phyloP scores from a whole-genome alignment of 2,888 invertebrate genomes.

The Gymnocheta viridis region DNA sequence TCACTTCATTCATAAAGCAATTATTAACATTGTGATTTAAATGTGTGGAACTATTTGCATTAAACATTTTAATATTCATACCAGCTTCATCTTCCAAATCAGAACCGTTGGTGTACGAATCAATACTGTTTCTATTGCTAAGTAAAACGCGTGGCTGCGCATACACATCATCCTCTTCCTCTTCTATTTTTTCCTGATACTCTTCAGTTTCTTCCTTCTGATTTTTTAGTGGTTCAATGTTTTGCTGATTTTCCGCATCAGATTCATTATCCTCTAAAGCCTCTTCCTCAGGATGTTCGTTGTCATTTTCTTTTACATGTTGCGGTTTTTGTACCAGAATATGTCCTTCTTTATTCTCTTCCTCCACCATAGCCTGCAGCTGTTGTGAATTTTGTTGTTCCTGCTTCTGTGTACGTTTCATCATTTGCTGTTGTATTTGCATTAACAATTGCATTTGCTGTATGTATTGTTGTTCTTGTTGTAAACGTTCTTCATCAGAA shows the following conservation, averaged over 20 bases:
- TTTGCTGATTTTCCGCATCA: constrained; percentile 68
- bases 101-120: constrained; percentile 8
- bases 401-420: constrained; percentile 73
- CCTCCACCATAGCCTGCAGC: not conserved
- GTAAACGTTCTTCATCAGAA: constrained; percentile 72
- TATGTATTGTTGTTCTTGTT: constrained; percentile 75
- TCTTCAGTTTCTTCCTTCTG: too few species aligned
- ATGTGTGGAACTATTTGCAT: not conserved
- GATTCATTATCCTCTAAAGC: constrained; percentile 53
- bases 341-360: constrained; percentile 43
- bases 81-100: constrained; percentile 33
- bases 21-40: constrained; percentile 23
- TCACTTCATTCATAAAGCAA: constrained; percentile 33
- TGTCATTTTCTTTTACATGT: constrained; percentile 26
- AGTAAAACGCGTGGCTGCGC: not conserved
- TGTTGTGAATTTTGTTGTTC: constrained; percentile 43
- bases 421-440: constrained; percentile 73
- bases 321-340: not conserved
- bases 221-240: not conserved
- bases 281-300: not conserved
- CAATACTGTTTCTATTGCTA: not conserved
- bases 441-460: constrained; percentile 70
- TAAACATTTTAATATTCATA: constrained; percentile 9
- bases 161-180: not conserved
- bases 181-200: too few species aligned